These are phyloP conservation scores for Himalopsyche kuldschensis DNA, from an alignment of 2,888 invertebrate species.

Conservation along the genomic window DNA sequence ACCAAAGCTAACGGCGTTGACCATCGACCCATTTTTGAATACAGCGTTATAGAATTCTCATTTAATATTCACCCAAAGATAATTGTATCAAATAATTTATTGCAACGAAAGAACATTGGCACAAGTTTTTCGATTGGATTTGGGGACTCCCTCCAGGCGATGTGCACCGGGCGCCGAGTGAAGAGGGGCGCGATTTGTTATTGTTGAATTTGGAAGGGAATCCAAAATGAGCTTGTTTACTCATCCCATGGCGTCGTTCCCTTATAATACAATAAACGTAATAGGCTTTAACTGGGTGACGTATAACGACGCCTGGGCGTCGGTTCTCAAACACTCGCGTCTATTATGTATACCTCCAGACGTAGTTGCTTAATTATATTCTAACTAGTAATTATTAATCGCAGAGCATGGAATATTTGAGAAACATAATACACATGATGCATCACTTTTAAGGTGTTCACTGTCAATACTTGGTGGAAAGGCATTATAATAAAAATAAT, in stretches of 20 bases:
- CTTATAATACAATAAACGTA: conserved; percentile 32
- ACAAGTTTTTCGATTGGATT: not conserved
- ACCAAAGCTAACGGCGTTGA: no score
- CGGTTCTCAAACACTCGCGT: not conserved
- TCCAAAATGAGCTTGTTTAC: conserved; percentile 36
- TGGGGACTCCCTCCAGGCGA: not conserved
- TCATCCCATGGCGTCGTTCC: conserved; percentile 12
- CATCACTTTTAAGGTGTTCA: no score
- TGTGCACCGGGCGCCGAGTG: not conserved
- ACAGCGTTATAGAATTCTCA: not conserved
- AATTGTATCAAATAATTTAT: not conserved
- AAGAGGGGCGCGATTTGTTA: conserved; percentile 17
- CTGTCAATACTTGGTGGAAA: no score
- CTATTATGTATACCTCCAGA: not conserved
- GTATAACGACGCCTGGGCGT: not conserved
- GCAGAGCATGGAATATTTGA: not conserved
- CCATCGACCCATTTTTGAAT: no score
- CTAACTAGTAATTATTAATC: not conserved
- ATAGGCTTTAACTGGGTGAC: conserved; percentile 30
- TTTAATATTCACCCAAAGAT: not conserved
- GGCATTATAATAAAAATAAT: no score
- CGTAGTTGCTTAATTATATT: not conserved
- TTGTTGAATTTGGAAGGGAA: conserved; percentile 35
- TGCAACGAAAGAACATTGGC: not conserved
- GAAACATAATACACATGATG: no score